Conservation (phyloP, 2,888 invertebrate genomes). For the Epirrhoe tristata region DNA sequence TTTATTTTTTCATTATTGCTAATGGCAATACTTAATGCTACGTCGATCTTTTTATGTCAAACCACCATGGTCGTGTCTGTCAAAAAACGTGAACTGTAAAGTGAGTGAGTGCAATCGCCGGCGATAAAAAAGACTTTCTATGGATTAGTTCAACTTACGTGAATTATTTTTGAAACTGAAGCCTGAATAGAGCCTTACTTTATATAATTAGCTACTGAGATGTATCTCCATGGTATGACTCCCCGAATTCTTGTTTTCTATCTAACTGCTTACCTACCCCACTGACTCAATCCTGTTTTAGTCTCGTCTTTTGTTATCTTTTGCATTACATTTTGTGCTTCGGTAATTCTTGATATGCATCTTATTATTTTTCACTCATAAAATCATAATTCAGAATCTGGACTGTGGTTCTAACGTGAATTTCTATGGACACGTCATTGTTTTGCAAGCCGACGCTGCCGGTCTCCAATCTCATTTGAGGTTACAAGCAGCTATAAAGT, state of each 20-base stretch:
- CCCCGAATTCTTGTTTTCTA: slow-evolving; percentile 8
- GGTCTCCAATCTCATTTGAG: slow-evolving; percentile 39
- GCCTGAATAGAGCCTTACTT: slow-evolving; percentile 45
- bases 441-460: slow-evolving; percentile 47
- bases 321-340: neutral
- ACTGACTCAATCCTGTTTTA: neutral
- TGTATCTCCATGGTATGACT: slow-evolving; percentile 65
- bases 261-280: neutral
- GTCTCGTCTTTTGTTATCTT: slow-evolving; percentile 2
- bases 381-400: neutral
- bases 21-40: slow-evolving; percentile 45
- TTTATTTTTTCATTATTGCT: neutral
- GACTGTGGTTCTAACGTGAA: neutral
- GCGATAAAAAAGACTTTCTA: slow-evolving; percentile 11
- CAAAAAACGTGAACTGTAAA: neutral
- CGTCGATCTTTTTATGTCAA: slow-evolving; percentile 74
- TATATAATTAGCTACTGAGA: slow-evolving; percentile 48
- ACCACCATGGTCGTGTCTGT: slow-evolving; percentile 30
- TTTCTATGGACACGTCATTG: slow-evolving; percentile 70
- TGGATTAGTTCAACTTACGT: neutral
- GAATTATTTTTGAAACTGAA: neutral
- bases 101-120: slow-evolving; percentile 18
- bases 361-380: neutral
- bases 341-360: neutral
- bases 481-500: slow-evolving; percentile 37